phyloP scores from a whole-genome alignment of 2,113 vertebrate genomes.

The Silurus asotus region DNA sequence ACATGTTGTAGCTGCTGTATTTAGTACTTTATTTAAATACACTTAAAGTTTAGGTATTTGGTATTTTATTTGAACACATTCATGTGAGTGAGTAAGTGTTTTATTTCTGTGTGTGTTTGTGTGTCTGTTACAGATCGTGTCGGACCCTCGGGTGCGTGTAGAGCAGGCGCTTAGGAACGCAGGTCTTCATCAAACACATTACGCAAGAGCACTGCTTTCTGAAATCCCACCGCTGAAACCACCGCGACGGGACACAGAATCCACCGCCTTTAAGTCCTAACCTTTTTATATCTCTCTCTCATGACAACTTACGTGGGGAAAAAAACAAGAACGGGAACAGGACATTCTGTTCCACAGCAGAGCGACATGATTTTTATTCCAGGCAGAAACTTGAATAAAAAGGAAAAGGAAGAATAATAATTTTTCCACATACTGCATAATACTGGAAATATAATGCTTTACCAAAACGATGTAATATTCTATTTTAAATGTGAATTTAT shows the following conservation, averaged over 20 bases:
- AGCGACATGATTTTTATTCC: not conserved
- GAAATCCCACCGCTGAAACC: constrained; percentile 79
- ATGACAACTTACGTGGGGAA: not conserved
- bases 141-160: constrained; percentile 85
- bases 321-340: not conserved
- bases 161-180: constrained; percentile 87
- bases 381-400: not conserved
- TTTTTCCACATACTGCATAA: not conserved
- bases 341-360: not conserved
- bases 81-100: too few species aligned
- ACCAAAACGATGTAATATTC: not conserved
- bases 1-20: too few species aligned
- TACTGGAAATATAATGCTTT: not conserved
- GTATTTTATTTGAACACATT: not conserved
- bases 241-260: constrained; percentile 83
- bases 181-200: constrained; percentile 82
- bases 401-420: not conserved
- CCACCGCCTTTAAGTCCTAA: constrained; percentile 73
- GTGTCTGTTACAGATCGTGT: constrained; percentile 79
- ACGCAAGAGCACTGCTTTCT: constrained; percentile 81
- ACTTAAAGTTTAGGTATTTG: too few species aligned
- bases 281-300: not conserved
- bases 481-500: not conserved
- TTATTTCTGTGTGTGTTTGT: not conserved
- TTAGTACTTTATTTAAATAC: too few species aligned